Percentiles rank a stretch among this genome's conserved stretches.
Evolutionary conservation across 2,797 vertebrate species (phyloP).

Genomic region (Neomorphus geoffroyi): DNA sequence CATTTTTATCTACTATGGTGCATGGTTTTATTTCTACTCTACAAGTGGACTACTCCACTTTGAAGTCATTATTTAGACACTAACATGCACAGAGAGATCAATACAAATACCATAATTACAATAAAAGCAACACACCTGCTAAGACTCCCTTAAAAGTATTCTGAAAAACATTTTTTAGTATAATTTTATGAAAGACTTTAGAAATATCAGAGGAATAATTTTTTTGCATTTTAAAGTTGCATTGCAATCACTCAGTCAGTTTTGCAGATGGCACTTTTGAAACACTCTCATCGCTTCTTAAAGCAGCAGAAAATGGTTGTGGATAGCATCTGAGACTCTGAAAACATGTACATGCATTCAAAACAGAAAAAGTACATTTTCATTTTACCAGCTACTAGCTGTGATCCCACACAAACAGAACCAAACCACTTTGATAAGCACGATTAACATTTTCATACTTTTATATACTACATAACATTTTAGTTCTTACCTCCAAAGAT

Average conservation of each 20-base stretch:
- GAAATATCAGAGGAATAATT: not conserved
- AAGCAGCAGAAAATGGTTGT: not conserved
- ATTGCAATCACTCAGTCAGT: not conserved
- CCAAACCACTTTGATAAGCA: not conserved
- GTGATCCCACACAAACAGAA: not conserved
- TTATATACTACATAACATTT: not conserved
- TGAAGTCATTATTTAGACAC: not conserved
- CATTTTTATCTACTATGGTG: not conserved
- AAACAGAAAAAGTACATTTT: not conserved
- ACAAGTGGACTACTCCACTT: not conserved
- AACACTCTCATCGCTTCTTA: not conserved
- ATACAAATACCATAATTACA: not conserved
- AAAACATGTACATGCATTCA: not conserved
- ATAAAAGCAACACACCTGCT: not conserved
- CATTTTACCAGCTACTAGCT: not conserved
- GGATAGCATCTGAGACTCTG: not conserved
- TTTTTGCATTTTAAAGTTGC: not conserved
- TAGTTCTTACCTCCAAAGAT: slow-evolving; percentile 72
- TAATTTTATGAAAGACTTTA: not conserved
- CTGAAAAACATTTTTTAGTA: not conserved
- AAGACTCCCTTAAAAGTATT: not conserved
- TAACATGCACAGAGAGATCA: not conserved
- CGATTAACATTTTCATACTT: not conserved
- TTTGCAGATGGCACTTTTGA: not conserved
- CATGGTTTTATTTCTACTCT: not conserved